phyloP scores from a whole-genome alignment of 2,888 invertebrate species.

The Cerceris ruficornis region DNA sequence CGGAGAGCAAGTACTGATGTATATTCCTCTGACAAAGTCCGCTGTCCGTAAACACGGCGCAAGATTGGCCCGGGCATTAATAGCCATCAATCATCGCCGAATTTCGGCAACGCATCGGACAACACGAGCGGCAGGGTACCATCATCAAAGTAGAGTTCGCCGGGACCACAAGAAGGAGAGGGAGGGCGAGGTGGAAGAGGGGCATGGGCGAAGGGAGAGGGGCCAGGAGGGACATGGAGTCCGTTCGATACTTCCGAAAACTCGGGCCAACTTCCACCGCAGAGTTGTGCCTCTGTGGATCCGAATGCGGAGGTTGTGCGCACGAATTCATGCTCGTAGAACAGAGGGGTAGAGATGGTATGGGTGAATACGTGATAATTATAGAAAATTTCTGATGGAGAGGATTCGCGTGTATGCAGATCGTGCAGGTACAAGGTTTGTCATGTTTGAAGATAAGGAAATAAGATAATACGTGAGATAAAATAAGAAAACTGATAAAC shows the following conservation, averaged over 20 bases:
- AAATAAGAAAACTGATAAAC: too few relatives aligned
- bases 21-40: slow-evolving; percentile 5
- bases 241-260: slow-evolving; percentile 78
- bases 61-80: slow-evolving; percentile 77
- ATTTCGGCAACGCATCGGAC: slow-evolving; percentile 81
- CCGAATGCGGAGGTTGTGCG: neutral
- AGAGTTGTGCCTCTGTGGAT: slow-evolving; percentile 17
- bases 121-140: slow-evolving; percentile 80
- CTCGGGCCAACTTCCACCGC: slow-evolving; percentile 62
- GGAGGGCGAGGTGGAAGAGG: slow-evolving; percentile 57
- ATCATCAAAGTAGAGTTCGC: slow-evolving; percentile 80
- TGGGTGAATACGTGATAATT: too few relatives aligned
- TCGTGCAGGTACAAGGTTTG: too few relatives aligned
- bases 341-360: too few relatives aligned
- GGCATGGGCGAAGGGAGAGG: slow-evolving; percentile 43
- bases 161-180: slow-evolving; percentile 69
- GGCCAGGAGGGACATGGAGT: slow-evolving; percentile 63
- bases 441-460: too few relatives aligned
- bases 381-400: too few relatives aligned
- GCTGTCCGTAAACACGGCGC: neutral
- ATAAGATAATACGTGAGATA: too few relatives aligned
- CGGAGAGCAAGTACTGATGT: neutral
- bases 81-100: slow-evolving; percentile 81
- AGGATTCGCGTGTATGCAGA: too few relatives aligned
- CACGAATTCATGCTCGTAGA: too few relatives aligned